Base-by-base conservation (phyloP, 2,113 vertebrate genomes). In the Aix galericulata region DNA sequence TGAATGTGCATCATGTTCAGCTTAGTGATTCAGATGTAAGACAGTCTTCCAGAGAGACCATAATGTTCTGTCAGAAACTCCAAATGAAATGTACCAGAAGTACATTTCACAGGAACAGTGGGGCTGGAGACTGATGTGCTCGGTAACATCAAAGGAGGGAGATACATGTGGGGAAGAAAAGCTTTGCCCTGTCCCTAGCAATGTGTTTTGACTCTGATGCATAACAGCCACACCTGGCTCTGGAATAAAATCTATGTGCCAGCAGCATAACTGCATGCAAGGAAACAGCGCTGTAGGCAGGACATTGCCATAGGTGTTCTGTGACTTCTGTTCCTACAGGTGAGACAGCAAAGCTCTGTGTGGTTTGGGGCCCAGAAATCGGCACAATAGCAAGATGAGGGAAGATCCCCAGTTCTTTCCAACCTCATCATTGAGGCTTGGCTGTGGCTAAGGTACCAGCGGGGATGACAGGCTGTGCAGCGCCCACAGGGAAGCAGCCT, bases 281-380 rank as follows among this genome's bases (percentile, higher is more conserved):
- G 53, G 78, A 23, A 69, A 7, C 13, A 31, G 2, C 1, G 3
- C 20, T 2, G 44, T 31, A 55, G 40, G 44, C 74, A 48, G 50
- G 48, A 31, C 1, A 0, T 34, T 38, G 27, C 26, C 0, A 9
- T 8, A 29, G 44, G 25, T 32, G 42, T 75, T 82, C 14, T 63
- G 5, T 5, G 21, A 17, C 15, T 63, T 53, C 1, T 14, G 36
- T n/a, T 11, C 38, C 1, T 32, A 4, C 18, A 10, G 62, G 29
- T 1, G 3, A 48, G 31, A 29, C 0, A 56, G 38, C 50, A 80
- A 79, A 91, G 32, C 29, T 2, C 21, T 2, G 34, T 1, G 0
- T 58, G 31, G 3, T 52, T 18, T 23, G 26, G 20, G 76, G 55
- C 11, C 3, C 27, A 59, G 46, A 91, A 94, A 77, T 14, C 23